These are phyloP conservation scores for Drosophila birchii DNA, from an alignment of 2,888 invertebrate species.

Conservation along the genomic window DNA sequence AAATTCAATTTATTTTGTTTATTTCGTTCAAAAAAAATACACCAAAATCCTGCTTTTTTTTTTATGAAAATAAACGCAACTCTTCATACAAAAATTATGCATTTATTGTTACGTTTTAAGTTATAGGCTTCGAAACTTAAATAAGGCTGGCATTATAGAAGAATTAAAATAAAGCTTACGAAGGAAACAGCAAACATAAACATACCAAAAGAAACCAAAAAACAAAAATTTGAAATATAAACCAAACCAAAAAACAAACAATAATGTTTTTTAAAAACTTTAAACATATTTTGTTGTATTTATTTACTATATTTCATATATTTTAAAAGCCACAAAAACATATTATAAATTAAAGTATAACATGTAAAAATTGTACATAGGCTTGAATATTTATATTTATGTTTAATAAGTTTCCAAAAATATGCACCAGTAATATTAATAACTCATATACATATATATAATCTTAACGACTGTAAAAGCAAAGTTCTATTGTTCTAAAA, in stretches of 20 bases:
- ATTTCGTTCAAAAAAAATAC: background rate
- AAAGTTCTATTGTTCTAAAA: background rate
- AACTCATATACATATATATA: background rate
- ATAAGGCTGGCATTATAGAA: constrained; percentile 8
- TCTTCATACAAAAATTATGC: constrained; percentile 56
- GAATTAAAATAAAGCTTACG: background rate
- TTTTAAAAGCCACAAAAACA: constrained; percentile 5
- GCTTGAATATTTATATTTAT: background rate
- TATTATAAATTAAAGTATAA: constrained; percentile 2
- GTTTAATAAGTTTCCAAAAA: background rate
- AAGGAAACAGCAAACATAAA: constrained; percentile 2
- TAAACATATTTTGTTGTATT: constrained; percentile 31
- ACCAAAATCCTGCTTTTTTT: background rate
- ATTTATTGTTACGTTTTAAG: constrained; percentile 57
- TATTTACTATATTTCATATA: background rate
- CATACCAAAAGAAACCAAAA: constrained; percentile 61
- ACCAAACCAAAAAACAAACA: constrained; percentile 40
- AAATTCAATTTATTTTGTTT: background rate
- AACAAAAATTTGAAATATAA: constrained; percentile 44
- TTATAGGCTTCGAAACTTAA: background rate
- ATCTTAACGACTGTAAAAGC: background rate
- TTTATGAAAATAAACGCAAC: background rate
- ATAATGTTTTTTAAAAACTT: constrained; percentile 69
- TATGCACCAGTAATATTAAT: background rate
- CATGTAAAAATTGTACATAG: constrained; percentile 58